phyloP scores from a whole-genome alignment of 2,113 vertebrate genomes.

The Dendropsophus ebraccatus region DNA sequence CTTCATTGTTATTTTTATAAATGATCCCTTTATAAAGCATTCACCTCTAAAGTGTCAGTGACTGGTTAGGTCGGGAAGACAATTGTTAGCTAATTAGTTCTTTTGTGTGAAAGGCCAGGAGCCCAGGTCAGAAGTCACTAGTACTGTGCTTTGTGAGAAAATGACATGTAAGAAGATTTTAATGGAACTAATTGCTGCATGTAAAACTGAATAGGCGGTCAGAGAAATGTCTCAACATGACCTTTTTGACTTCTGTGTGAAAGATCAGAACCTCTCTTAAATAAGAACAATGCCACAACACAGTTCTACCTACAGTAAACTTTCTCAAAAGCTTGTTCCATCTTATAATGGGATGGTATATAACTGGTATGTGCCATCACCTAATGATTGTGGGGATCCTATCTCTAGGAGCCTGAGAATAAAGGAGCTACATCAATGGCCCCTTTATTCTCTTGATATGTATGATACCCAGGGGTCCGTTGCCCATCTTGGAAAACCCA shows the following conservation, averaged over 20 bases:
- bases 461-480: too few species aligned
- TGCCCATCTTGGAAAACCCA: too few species aligned
- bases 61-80: not conserved
- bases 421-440: too few species aligned
- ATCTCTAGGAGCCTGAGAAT: too few species aligned
- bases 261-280: not conserved
- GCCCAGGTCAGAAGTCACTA: slow-evolving; percentile 17
- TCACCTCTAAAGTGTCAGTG: not conserved
- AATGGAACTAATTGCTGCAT: slow-evolving; percentile 4
- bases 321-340: not conserved
- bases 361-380: too few species aligned
- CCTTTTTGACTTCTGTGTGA: not conserved
- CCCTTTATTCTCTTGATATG: too few species aligned
- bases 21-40: too few species aligned
- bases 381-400: too few species aligned
- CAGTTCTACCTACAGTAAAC: not conserved
- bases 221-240: not conserved
- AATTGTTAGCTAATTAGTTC: slow-evolving; percentile 22
- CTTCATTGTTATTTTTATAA: too few species aligned
- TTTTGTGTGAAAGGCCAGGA: not conserved
- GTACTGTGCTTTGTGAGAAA: not conserved
- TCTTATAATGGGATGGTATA: too few species aligned
- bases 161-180: not conserved
- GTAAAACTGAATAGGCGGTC: not conserved
- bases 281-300: not conserved